Evolutionary conservation across 2,888 invertebrate genomes (phyloP).

Genomic region (Drosophila nigricruria): DNA sequence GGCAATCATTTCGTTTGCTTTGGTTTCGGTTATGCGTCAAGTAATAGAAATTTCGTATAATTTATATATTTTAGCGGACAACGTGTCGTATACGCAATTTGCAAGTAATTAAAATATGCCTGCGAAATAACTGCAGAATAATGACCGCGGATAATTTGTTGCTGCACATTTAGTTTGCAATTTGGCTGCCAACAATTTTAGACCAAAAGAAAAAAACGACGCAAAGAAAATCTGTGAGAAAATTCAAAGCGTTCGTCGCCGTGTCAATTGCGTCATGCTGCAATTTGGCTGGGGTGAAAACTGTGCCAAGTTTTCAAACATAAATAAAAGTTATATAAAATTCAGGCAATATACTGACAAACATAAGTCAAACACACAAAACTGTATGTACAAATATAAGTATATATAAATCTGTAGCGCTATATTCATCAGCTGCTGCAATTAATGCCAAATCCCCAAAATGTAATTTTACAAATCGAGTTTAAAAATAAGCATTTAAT

Average conservation of each 20-base stretch:
- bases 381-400: not conserved
- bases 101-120: slow-evolving; percentile 76
- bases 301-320: slow-evolving; percentile 81
- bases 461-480: slow-evolving; percentile 64
- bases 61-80: slow-evolving; percentile 10
- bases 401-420: slow-evolving; percentile 11
- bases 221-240: slow-evolving; percentile 20
- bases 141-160: slow-evolving; percentile 50
- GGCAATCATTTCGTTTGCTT: slow-evolving; percentile 14
- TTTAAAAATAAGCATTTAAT: slow-evolving; percentile 73
- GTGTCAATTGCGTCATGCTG: slow-evolving; percentile 79
- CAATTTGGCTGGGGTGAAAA: slow-evolving; percentile 67
- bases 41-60: slow-evolving; percentile 29
- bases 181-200: slow-evolving; percentile 63
- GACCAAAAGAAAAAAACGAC: slow-evolving; percentile 14
- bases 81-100: slow-evolving; percentile 74
- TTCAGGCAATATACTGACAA: slow-evolving; percentile 7
- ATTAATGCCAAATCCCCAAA: slow-evolving; percentile 65
- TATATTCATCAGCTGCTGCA: slow-evolving; percentile 41
- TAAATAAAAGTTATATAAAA: slow-evolving; percentile 81
- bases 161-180: slow-evolving; percentile 52
- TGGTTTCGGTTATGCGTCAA: slow-evolving; percentile 24
- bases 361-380: slow-evolving; percentile 20
- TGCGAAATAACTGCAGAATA: slow-evolving; percentile 53
- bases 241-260: slow-evolving; percentile 54